Base-by-base conservation (phyloP, 2,888 invertebrate species). In the Diaperis boleti region DNA sequence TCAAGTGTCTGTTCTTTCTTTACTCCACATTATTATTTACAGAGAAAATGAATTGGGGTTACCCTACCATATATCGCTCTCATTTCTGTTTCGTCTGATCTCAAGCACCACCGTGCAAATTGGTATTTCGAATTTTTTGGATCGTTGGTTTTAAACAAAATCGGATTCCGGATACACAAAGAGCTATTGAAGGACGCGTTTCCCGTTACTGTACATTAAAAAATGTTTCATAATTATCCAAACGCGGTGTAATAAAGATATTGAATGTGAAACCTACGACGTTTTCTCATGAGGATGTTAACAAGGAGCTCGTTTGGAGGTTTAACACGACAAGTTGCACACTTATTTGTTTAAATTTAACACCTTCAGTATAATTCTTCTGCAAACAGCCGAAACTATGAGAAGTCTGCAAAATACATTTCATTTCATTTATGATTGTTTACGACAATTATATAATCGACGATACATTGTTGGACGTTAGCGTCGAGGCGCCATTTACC, bases 251-350 rank as follows among this genome's bases (percentile, higher is more conserved):
- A 56, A 56, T 56, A 45, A 37, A 56, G 56, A 56, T 45, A 45
- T 56, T 45, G 18, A 35, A 56, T 56, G n/a, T 56, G 15, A 13
- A 56, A 44, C 5, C 15, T n/a, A 49, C 56, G 56, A 56, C 59
- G 59, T 59, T 47, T 49, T 59, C 47, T 47, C 59, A 49, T 59
- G 39, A 22, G 14, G 31, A 7, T 59, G 49, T 29, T 59, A 59
- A 59, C 35, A 45, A 59, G 59, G 35, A 71, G 64, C 72, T 66
- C 69, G 22, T 70, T 69, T 69, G 42, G 71, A 72, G 71, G 72
- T 65, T 69, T 61, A 63, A 62, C 57, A 60, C 49, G 35, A 60
- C 62, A 59, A 50, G 64, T 68, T 66, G 68, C 72, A 72, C 71
- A 69, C 69, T 69, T 66, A 49, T 65, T 49, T 70, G 60, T 69